A percentile compares a stretch with the other conserved stretches of the same genome.
phyloP scores from a whole-genome alignment of 37 sponge, comb jelly and placozoan species.

The Chondrosia reniformis region DNA sequence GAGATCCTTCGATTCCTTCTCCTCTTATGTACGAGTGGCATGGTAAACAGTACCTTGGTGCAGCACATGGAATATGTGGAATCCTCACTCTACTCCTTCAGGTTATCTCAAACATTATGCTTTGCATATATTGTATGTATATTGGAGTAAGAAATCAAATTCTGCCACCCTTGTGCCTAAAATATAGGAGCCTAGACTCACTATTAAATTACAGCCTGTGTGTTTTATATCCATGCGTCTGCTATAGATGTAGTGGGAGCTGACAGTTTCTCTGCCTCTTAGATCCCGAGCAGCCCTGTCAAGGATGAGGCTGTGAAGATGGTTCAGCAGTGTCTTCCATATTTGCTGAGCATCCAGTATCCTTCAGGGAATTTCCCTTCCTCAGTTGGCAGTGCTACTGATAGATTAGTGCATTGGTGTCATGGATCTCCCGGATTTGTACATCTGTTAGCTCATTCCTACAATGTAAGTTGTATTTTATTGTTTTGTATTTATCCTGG shows the following conservation, averaged over 20 bases:
- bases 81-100: conserved; percentile 75
- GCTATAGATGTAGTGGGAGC: no score
- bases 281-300: no score
- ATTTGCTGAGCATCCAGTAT: conserved; percentile 45
- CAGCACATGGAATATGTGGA: conserved; percentile 93
- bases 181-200: no score
- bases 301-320: conserved; percentile 17
- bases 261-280: no score
- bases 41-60: conserved; percentile 86
- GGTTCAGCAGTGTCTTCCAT: conserved; percentile 45
- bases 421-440: conserved; percentile 96
- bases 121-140: no score
- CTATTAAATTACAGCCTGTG: no score
- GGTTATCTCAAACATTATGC: no score
- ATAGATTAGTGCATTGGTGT: conserved; percentile 91
- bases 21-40: conserved; percentile 96
- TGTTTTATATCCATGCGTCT: no score
- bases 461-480: conserved; percentile 43
- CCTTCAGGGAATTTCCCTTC: conserved; percentile 79
- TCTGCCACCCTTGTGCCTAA: no score
- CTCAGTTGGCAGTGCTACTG: conserved; percentile 58
- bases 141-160: no score
- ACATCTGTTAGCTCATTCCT: conserved; percentile 62
- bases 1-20: conserved; percentile 18
- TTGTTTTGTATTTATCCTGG: not conserved